These are phyloP conservation scores for Rhopalosiphum padi DNA, from an alignment of 1,140 invertebrate genomes.

Conservation along the genomic window DNA sequence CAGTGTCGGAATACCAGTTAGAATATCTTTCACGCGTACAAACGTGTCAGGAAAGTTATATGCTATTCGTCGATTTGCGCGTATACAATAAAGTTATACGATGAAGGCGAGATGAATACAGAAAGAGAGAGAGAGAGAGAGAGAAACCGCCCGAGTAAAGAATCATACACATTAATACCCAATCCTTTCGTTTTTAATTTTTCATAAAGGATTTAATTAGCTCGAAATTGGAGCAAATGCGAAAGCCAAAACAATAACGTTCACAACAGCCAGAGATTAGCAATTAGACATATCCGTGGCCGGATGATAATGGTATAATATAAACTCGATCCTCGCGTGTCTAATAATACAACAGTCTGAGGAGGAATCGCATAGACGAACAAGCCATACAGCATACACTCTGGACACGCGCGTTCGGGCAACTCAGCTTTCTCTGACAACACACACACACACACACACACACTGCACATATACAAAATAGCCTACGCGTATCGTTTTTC, in stretches of 20 bases:
- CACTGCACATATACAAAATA: not conserved
- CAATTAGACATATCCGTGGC: not conserved
- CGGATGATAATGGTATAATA: not conserved
- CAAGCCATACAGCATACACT: not conserved
- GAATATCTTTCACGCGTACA: not conserved
- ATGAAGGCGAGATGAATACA: not conserved
- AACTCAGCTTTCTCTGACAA: slow-evolving; percentile 29
- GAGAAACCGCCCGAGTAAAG: not conserved
- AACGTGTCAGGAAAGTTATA: not conserved
- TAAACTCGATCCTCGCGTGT: not conserved
- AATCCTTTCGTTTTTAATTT: slow-evolving; percentile 36
- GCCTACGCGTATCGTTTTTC: slow-evolving; percentile 26
- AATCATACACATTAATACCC: not conserved
- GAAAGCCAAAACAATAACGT: slow-evolving; percentile 31
- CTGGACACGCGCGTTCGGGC: not conserved
- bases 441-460: not conserved
- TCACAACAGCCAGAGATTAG: not conserved
- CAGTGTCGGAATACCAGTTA: not conserved
- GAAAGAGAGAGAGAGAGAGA: not conserved
- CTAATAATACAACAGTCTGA: not conserved
- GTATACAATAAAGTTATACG: not conserved
- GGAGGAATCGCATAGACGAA: not conserved
- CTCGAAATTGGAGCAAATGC: not conserved
- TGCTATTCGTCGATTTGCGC: not conserved
- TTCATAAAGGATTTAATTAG: not conserved